Conservation (phyloP, 2,888 invertebrate species). For the Cacoxenus indagator region DNA sequence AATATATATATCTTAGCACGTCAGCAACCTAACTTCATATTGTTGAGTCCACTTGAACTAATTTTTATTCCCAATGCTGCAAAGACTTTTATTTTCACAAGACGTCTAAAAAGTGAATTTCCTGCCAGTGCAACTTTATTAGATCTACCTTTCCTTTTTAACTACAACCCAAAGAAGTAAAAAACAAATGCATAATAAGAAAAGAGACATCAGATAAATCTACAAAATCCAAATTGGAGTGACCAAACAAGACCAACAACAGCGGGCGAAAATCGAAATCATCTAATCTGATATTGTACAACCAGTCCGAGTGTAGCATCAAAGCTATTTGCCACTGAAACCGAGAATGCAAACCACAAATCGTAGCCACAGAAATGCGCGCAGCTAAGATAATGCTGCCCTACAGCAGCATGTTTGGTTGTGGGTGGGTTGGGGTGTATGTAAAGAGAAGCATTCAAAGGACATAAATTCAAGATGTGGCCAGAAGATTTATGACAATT, state of each 20-base stretch:
- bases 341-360: constrained; percentile 58
- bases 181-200: constrained; percentile 8
- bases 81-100: no score
- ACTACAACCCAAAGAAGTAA: neutral
- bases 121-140: no score
- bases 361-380: constrained; percentile 51
- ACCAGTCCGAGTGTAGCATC: neutral
- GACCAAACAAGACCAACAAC: neutral
- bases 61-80: no score
- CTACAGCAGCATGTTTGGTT: neutral
- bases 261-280: constrained; percentile 47
- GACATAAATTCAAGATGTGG: constrained; percentile 70
- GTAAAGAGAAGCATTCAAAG: constrained; percentile 25
- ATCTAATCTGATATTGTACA: constrained; percentile 5
- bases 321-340: constrained; percentile 18
- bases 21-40: no score
- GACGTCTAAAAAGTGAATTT: no score
- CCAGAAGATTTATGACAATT: constrained; percentile 69
- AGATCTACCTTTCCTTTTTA: no score
- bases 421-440: neutral
- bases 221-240: constrained; percentile 10
- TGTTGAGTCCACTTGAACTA: no score
- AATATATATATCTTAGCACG: no score
- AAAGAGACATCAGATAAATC: constrained; percentile 39
- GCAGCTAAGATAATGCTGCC: neutral